Conservation (phyloP, 2,113 vertebrate genomes). For the Macquaria ambigua region DNA sequence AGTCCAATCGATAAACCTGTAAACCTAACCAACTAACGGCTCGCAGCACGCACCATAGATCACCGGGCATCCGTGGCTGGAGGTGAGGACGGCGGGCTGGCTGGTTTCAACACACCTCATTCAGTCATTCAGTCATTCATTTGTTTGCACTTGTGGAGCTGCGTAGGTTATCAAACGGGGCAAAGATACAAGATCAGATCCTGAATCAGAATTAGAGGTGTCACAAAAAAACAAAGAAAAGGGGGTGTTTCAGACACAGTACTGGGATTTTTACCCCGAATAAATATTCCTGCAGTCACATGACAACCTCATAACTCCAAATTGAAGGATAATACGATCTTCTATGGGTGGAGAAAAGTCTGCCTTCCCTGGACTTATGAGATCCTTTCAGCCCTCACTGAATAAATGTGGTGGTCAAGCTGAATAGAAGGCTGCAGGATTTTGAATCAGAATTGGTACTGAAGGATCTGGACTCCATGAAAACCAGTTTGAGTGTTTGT, state of each 20-base stretch:
- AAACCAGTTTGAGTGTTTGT: not conserved
- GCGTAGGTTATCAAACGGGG: not conserved
- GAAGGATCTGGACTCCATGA: not conserved
- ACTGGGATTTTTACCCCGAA: constrained; percentile 32
- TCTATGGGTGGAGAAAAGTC: constrained; percentile 52
- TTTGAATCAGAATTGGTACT: not conserved
- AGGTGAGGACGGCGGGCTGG: constrained; percentile 19
- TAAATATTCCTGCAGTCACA: constrained; percentile 70
- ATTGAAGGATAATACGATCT: constrained; percentile 70
- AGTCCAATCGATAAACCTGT: constrained; percentile 82
- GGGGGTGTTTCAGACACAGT: not conserved
- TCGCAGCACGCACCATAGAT: constrained; percentile 53
- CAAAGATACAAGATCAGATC: not conserved
- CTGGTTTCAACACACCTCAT: not conserved
- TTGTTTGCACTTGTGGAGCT: constrained; percentile 31
- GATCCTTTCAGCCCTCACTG: constrained; percentile 46
- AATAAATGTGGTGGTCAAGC: constrained; percentile 59
- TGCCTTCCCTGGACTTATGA: constrained; percentile 58
- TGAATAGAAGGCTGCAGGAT: constrained; percentile 28
- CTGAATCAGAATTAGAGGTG: not conserved
- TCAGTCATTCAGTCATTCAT: not conserved
- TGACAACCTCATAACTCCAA: constrained; percentile 71
- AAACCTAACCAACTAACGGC: constrained; percentile 69
- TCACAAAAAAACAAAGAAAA: constrained; percentile 3
- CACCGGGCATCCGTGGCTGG: constrained; percentile 18